These are phyloP conservation scores for Coptotermes formosanus DNA, from an alignment of 1,140 invertebrate genomes.

Conservation along the genomic window DNA sequence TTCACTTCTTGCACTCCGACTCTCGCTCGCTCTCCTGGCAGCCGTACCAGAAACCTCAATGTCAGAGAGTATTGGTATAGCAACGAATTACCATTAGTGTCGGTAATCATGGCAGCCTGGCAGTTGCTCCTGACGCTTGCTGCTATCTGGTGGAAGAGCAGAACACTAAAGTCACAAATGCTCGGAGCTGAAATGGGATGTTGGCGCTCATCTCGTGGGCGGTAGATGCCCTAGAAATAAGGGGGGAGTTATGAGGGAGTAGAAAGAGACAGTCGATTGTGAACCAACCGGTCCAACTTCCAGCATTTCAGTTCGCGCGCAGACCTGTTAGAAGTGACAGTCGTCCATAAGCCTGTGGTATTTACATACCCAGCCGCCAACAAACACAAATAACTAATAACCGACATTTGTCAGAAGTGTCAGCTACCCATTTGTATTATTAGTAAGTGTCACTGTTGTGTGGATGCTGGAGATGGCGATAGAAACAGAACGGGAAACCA, in stretches of 20 bases:
- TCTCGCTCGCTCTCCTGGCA: too few relatives aligned
- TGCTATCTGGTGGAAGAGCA: background rate
- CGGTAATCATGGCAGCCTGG: background rate
- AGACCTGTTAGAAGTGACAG: background rate
- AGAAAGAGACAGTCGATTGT: background rate
- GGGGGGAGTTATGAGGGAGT: background rate
- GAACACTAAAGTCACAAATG: background rate
- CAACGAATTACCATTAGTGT: too few relatives aligned
- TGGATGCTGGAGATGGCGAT: background rate
- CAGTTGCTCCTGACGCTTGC: background rate
- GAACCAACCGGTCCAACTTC: background rate
- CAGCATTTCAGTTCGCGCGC: background rate
- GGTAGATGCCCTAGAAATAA: background rate
- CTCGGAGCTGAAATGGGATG: background rate
- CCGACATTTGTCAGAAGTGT: background rate
- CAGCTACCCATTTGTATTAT: background rate
- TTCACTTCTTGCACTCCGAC: too few relatives aligned
- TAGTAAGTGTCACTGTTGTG: background rate
- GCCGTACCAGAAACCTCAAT: too few relatives aligned
- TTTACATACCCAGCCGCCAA: background rate
- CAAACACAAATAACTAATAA: constrained; percentile 20
- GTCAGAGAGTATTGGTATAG: too few relatives aligned
- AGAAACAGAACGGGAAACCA: background rate
- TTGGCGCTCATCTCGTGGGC: background rate
- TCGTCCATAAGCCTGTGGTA: background rate